Base-by-base conservation (phyloP, 2,113 vertebrate species). In the Pseudois nayaur region DNA sequence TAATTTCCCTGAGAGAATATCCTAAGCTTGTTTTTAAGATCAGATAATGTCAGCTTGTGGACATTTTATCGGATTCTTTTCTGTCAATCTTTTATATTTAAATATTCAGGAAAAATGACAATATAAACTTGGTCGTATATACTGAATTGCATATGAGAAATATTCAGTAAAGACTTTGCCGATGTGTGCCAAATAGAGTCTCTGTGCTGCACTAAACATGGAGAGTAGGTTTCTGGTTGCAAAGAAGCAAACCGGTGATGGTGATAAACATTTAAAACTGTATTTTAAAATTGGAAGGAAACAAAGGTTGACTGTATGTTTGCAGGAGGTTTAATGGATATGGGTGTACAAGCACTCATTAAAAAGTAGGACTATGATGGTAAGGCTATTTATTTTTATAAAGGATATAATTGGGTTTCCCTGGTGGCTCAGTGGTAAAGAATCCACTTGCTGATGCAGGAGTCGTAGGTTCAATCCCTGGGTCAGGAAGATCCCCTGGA, bases 1-100 rank as follows among this genome's bases (percentile, higher is more conserved):
- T 78, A 82, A 86, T 97, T 98, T 98, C 93, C 78, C 78, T 96
- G n/a, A 91, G 94, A 96, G 33, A 95, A 81, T 88, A 10, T 87
- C 45, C 40, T 79, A 87, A 90, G n/a, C 84, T 78, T 50, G 67
- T 62, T 94, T 95, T 88, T 91, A 92, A 78, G 64, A 94, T 95
- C 48, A 52, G 9, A n/a, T 95, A 59, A 86, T 67, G 94, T 62
- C 25, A 96, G 14, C 91, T 89, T 59, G 6, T 96, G 29, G 8
- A 45, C 21, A 86, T n/a, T 89, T 95, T 88, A 19, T 95, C 36
- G 90, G 57, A 29, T 84, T 84, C 64, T 82, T 31, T 89, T 91
- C 87, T 83, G 43, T 86, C 29, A 7, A 82, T 67, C 23, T 10
- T 96, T 85, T 55, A 17, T 50, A 60, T 91, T 86, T 79, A 93